A percentile compares a stretch with the other conserved stretches of the same genome.
Conservation (phyloP, 2,888 invertebrate genomes). For the Timema cristinae region DNA sequence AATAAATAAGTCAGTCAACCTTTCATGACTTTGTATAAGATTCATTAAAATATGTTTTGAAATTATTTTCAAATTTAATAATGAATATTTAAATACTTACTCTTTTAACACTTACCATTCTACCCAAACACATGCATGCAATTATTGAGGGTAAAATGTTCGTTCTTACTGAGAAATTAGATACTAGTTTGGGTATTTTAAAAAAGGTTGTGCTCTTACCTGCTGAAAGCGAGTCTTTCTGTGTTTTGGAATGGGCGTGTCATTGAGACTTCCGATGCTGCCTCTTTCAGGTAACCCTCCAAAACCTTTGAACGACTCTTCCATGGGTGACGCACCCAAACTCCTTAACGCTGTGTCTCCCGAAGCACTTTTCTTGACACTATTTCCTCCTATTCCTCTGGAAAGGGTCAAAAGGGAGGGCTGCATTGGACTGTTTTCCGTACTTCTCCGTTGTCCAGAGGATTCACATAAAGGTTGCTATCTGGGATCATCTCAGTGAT, state of each 20-base stretch:
- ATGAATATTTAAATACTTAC: no score
- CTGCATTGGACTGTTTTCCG: constrained; percentile 20
- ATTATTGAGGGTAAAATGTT: no score
- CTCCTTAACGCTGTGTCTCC: constrained; percentile 71
- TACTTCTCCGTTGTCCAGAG: constrained; percentile 52
- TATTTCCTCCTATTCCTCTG: not conserved
- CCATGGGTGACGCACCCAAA: constrained; percentile 56
- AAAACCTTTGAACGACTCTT: constrained; percentile 51
- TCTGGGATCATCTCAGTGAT: constrained; percentile 48
- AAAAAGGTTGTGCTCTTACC: constrained; percentile 46
- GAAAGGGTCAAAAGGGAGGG: constrained; percentile 8
- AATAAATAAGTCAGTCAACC: no score
- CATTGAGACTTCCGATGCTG: constrained; percentile 57
- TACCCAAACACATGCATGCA: no score
- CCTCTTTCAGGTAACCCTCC: constrained; percentile 46
- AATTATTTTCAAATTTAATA: no score
- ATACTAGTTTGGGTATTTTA: no score
- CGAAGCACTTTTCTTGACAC: constrained; percentile 68
- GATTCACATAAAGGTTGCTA: constrained; percentile 86
- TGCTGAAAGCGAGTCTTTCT: constrained; percentile 84
- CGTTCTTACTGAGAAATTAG: no score
- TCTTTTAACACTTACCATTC: no score
- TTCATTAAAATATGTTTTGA: no score
- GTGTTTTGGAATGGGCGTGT: constrained; percentile 70
- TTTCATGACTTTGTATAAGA: no score